Evolutionary conservation across 2,113 vertebrate genomes (phyloP).

Genomic region (Aphyosemion australe): DNA sequence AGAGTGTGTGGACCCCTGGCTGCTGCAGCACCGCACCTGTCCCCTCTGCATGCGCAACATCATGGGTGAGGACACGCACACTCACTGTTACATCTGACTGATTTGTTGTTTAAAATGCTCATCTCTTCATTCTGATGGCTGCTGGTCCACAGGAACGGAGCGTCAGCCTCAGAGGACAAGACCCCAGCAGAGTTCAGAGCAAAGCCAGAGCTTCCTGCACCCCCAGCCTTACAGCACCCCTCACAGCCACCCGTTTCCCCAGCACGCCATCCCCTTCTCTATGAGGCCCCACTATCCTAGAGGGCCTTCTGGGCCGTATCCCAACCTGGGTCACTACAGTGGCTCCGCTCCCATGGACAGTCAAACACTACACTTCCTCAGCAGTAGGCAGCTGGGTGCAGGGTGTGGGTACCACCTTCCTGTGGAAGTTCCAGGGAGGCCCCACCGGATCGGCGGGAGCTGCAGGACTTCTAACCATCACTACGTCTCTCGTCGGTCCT

Average conservation of each 20-base stretch:
- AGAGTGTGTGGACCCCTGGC: conserved; percentile 95
- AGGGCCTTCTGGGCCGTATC: conserved; percentile 75
- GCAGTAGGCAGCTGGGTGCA: conserved; percentile 74
- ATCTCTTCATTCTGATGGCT: conserved; percentile 6
- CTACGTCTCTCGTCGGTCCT: conserved; percentile 74
- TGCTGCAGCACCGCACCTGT: conserved; percentile 93
- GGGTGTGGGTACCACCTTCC: conserved; percentile 75
- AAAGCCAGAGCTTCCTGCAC: conserved; percentile 86
- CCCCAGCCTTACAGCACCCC: conserved; percentile 85
- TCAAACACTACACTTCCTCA: conserved; percentile 80
- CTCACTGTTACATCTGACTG: no score
- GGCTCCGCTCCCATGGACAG: conserved; percentile 81
- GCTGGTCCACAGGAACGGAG: conserved; percentile 67
- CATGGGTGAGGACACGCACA: conserved; percentile 82
- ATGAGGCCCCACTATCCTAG: conserved; percentile 80
- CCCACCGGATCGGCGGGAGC: conserved; percentile 70
- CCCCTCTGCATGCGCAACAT: conserved; percentile 99
- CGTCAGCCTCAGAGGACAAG: conserved; percentile 73
- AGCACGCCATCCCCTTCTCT: conserved; percentile 78
- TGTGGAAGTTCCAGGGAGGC: conserved; percentile 61
- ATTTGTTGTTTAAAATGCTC: neutral
- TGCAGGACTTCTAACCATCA: conserved; percentile 68
- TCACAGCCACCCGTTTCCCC: conserved; percentile 81
- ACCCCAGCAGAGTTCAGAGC: conserved; percentile 73
- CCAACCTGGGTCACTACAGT: conserved; percentile 81